Evolutionary conservation across 2,113 vertebrate genomes (phyloP).

Genomic region (Desmodus rotundus): DNA sequence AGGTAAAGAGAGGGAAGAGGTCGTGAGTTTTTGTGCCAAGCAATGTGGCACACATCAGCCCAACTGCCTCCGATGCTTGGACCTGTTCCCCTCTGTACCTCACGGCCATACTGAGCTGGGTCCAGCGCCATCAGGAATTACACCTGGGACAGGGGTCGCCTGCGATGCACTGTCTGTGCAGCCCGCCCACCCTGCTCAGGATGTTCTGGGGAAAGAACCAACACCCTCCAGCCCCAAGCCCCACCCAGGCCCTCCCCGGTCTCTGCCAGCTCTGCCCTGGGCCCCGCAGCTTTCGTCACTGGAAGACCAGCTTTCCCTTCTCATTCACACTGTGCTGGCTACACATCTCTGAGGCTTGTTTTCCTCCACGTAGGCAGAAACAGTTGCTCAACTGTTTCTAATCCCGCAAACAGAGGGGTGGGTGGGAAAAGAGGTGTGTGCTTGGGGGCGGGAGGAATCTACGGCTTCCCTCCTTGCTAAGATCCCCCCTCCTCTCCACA

Average conservation of each 20-base stretch:
- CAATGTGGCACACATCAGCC: background rate
- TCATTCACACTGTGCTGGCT: background rate
- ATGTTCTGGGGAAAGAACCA: background rate
- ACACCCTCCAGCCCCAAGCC: fast-evolving
- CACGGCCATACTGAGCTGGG: background rate
- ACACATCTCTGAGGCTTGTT: background rate
- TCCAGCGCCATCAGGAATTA: background rate
- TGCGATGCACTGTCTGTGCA: background rate
- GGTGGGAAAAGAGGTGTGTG: background rate
- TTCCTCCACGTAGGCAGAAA: conserved; percentile 39
- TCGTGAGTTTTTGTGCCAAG: background rate
- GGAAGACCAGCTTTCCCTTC: background rate
- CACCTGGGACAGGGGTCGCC: background rate
- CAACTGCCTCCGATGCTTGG: background rate
- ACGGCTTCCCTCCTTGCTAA: background rate
- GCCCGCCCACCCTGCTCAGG: background rate
- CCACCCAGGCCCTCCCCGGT: background rate
- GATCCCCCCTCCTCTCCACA: background rate
- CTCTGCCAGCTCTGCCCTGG: background rate
- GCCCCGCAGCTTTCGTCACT: background rate
- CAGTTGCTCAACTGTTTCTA: fast-evolving
- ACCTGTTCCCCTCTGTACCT: background rate
- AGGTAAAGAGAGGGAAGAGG: background rate
- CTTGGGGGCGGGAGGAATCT: background rate
- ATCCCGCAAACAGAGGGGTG: background rate